phyloP scores from a whole-genome alignment of 2,888 invertebrate species.

The Rhabditoides inermis region DNA sequence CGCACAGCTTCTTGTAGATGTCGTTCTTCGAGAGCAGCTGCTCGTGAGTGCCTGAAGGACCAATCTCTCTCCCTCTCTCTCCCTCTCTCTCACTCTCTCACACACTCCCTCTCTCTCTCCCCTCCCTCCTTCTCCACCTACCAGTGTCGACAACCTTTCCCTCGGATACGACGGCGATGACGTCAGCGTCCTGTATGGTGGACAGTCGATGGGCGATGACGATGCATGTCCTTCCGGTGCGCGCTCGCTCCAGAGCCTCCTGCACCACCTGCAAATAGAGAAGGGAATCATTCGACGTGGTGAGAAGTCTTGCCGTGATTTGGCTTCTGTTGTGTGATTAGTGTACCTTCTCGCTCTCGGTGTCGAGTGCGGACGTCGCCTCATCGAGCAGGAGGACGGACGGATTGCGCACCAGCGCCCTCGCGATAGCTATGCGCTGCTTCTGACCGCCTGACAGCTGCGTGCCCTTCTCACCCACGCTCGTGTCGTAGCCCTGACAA shows the following conservation, averaged over 20 bases:
- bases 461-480: slow-evolving; percentile 54
- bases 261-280: slow-evolving; percentile 60
- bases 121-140: not conserved
- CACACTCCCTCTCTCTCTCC: slow-evolving; percentile 2
- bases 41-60: slow-evolving; percentile 31
- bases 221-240: slow-evolving; percentile 56
- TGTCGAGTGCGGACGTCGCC: slow-evolving; percentile 36
- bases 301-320: too few species aligned
- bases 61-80: not conserved
- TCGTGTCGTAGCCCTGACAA: slow-evolving; percentile 50
- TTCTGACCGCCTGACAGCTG: slow-evolving; percentile 56
- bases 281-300: too few species aligned
- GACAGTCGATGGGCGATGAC: slow-evolving; percentile 48
- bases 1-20: slow-evolving; percentile 41
- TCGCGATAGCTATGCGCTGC: slow-evolving; percentile 52
- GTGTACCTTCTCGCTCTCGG: slow-evolving; percentile 36
- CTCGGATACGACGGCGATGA: slow-evolving; percentile 29
- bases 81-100: slow-evolving; percentile 1
- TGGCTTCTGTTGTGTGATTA: too few species aligned
- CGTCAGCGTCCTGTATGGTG: slow-evolving; percentile 47
- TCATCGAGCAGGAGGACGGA: slow-evolving; percentile 31
- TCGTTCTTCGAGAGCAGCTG: slow-evolving; percentile 29
- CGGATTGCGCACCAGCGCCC: slow-evolving; percentile 33
- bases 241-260: slow-evolving; percentile 74
- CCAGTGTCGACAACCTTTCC: slow-evolving; percentile 28